Base-by-base conservation (phyloP, 2,113 vertebrate genomes). In the Petaurus breviceps region DNA sequence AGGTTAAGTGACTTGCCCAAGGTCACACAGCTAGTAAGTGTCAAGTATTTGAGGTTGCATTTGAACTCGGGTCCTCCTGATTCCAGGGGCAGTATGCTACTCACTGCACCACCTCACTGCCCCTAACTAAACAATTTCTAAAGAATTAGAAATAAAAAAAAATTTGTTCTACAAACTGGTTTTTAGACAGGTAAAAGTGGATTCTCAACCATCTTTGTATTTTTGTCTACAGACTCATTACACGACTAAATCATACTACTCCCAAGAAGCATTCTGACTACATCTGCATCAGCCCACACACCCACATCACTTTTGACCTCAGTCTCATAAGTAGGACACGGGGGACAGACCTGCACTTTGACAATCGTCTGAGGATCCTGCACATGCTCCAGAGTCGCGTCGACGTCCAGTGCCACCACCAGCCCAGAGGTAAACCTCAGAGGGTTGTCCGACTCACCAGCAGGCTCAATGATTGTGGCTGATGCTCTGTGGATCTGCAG, bases 371-470 rank as follows among this genome's bases (percentile, higher is more conserved):
- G 99, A 4, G 99, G 99, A 37, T 99, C 99, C 96, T 99, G 99
- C 51, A 99, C 99, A 0, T 99, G 99, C 94, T 99, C 99, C 92
- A 99, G 97, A 0, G 99, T 99, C 10, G 99, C 99, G 43, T 99
- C 99, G 0, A 99, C 98, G 96, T 99, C 99, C 91, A 99, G 97
- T 0, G 99, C 99, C 95, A 99, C 99, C 22, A 99, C 99, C 98
- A 99, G 98, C 11, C 99, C 99, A 0, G 99, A 99, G 0, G 99
- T 99, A 98, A 99, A 99, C 84, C 99, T 98, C 98, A 99, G 98
- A 0, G 99, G 99, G 97, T 99, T 99, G 97, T 99, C 99, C 0
- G 99, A 99, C 97, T 99, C 99, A 1, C 99, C 99, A 0, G 99
- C 99, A 0, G 99, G 99, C 97, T 99, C 99, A 0, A 99, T 99